Base-by-base conservation (phyloP, 1,140 invertebrate genomes). In the Drosophila elegans region DNA sequence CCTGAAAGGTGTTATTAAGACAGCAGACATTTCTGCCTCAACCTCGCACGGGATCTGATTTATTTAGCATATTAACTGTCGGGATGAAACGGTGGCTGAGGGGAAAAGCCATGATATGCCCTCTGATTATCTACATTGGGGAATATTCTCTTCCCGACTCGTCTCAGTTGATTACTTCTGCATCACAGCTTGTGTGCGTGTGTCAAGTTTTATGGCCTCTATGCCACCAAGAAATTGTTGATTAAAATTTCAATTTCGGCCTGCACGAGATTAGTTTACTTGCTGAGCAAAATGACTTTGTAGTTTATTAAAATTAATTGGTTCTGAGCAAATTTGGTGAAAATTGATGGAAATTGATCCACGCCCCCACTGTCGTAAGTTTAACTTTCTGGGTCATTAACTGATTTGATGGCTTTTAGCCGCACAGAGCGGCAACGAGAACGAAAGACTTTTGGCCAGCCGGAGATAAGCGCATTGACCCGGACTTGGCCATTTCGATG, bases 251-350 rank as follows among this genome's bases (percentile, higher is more conserved):
- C 80, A 81, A 86, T 85, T 85, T 85, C 36, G 62, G 73, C 64
- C 54, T n/a, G 21, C 3, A 21, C 52, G 36, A 79, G 74, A 85
- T 85, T 85, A 85, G 77, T 67, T 80, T 64, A 64, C 49, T 52
- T 46, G 39, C 57, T 60, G 49, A 49, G 29, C 45, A 74, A 80
- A 85, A 71, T 85, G 81, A 85, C 82, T 80, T 71, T 74, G 82
- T 74, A 71, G 82, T 85, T 85, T 85, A 85, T 85, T 74, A 85
- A 78, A 86, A 85, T 86, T 85, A 85, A 85, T 85, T 85, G 82
- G 74, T 61, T 56, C 64, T 61, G 78, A 73, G 72, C 52, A 71
- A 57, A 48, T 71, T 71, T 71, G 44, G 64, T 36, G 68, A 68
- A 80, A 80, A 85, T 84, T 84, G 54, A 68, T 77, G 69, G 75